These are phyloP conservation scores for Drosophila truncata DNA, from an alignment of 1,140 invertebrate species.

Conservation along the genomic window DNA sequence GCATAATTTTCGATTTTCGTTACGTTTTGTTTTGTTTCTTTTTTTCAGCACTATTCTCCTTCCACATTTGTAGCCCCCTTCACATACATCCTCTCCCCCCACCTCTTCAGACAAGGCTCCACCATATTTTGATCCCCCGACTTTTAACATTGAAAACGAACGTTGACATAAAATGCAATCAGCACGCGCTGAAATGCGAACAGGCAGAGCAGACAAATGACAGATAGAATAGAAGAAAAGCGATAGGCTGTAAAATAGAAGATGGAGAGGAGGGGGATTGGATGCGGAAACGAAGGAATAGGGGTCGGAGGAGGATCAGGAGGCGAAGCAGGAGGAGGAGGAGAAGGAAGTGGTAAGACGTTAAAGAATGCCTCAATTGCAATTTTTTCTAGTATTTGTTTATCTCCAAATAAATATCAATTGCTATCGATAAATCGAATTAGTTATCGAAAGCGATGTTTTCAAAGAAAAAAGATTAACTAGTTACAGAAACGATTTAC, in stretches of 20 bases:
- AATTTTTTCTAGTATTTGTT: not conserved
- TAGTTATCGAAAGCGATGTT: not conserved
- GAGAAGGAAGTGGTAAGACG: not conserved
- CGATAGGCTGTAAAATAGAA: constrained; percentile 3
- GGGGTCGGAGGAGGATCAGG: too few species aligned
- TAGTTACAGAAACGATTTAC: too few species aligned
- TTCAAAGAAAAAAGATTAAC: too few species aligned
- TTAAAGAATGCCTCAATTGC: not conserved
- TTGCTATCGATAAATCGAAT: not conserved
- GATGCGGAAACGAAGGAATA: not conserved
- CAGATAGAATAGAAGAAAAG: constrained; percentile 28
- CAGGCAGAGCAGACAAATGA: constrained; percentile 14
- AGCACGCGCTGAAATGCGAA: constrained; percentile 60
- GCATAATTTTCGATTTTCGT: constrained; percentile 62
- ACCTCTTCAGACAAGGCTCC: not conserved
- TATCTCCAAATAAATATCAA: not conserved
- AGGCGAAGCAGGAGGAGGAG: not conserved
- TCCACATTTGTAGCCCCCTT: not conserved
- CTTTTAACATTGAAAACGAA: constrained; percentile 79
- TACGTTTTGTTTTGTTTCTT: not conserved
- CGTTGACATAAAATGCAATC: constrained; percentile 81
- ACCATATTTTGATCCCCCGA: constrained; percentile 23
- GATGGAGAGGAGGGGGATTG: not conserved
- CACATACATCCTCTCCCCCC: not conserved
- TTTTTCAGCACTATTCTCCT: constrained; percentile 11